Conservation (phyloP, 1,140 invertebrate genomes). For the Magallana angulata region DNA sequence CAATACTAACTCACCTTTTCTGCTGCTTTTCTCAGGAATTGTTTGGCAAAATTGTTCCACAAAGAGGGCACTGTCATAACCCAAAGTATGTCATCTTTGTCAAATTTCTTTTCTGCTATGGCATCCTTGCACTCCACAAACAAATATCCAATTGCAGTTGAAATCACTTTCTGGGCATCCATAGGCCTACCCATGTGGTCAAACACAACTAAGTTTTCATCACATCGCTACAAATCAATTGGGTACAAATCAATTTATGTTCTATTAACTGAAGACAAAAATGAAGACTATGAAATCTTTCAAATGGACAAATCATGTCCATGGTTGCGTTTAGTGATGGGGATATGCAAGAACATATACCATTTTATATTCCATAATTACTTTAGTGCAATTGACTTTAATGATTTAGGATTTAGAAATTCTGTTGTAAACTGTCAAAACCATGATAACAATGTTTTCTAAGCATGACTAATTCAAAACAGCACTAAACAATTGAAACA, state of each 20-base stretch:
- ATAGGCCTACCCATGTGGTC: not conserved
- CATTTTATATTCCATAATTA: too few relatives aligned
- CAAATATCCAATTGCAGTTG: not conserved
- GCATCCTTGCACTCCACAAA: not conserved
- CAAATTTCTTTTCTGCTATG: not conserved
- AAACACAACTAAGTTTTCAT: not conserved
- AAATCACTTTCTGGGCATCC: not conserved
- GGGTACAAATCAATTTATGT: not conserved
- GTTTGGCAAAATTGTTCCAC: not conserved
- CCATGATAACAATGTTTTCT: too few relatives aligned
- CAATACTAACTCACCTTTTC: not conserved
- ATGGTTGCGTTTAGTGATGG: too few relatives aligned
- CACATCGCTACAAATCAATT: not conserved
- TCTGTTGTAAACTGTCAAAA: too few relatives aligned
- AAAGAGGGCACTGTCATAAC: not conserved
- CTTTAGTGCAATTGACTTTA: too few relatives aligned
- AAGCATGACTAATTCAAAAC: too few relatives aligned
- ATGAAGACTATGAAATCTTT: too few relatives aligned
- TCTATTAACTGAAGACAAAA: too few relatives aligned
- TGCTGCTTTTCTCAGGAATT: constrained; percentile 17
- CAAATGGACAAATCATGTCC: too few relatives aligned
- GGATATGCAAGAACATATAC: too few relatives aligned
- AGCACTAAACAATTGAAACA: too few relatives aligned
- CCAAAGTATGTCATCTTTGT: not conserved
- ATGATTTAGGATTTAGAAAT: too few relatives aligned